phyloP scores from a whole-genome alignment of 2,888 invertebrate genomes.

The Thereva nobilitata region DNA sequence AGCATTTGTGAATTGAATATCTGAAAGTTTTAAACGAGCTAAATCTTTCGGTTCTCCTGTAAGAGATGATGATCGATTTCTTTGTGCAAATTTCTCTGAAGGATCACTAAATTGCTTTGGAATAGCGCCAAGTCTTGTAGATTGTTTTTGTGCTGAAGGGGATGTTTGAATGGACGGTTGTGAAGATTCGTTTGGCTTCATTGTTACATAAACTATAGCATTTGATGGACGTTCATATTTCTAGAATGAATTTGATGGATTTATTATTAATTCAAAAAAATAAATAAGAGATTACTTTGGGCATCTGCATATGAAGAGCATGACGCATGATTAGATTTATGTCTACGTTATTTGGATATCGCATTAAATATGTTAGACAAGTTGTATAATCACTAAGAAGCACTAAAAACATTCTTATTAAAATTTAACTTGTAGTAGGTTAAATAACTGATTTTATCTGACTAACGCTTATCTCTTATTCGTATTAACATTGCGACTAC shows the following conservation, averaged over 20 bases:
- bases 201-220: constrained; percentile 51
- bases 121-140: constrained; percentile 26
- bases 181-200: constrained; percentile 33
- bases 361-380: constrained; percentile 69
- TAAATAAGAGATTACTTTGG: constrained; percentile 50
- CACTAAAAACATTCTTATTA: constrained; percentile 56
- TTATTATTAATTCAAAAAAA: background rate
- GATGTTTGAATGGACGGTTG: constrained; percentile 19
- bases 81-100: background rate
- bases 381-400: constrained; percentile 67
- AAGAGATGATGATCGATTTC: constrained; percentile 36
- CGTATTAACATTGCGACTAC: constrained; percentile 78
- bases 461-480: constrained; percentile 71
- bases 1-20: constrained; percentile 51
- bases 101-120: constrained; percentile 22
- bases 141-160: constrained; percentile 36
- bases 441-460: background rate
- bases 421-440: background rate
- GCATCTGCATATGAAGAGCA: constrained; percentile 62
- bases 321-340: constrained; percentile 66
- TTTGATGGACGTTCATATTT: constrained; percentile 54
- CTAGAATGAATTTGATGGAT: constrained; percentile 34
- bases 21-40: constrained; percentile 44
- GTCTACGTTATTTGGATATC: constrained; percentile 68
- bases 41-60: constrained; percentile 1